Conservation (phyloP, 1,140 invertebrate species). For the Diorhabda elongata region DNA sequence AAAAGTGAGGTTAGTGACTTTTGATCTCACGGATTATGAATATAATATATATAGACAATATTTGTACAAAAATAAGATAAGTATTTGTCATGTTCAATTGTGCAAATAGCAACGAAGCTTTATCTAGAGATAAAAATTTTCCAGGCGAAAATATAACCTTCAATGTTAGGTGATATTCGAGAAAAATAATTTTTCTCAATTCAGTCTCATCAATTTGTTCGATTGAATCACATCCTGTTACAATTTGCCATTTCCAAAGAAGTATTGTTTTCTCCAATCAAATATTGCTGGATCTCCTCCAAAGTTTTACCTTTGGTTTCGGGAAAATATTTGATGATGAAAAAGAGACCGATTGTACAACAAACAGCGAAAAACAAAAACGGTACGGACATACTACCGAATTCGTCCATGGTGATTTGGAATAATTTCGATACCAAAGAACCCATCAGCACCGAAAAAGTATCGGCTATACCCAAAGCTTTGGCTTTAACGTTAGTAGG, state of each 20-base stretch:
- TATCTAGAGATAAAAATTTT: too few relatives aligned
- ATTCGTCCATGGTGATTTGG: conserved; percentile 54
- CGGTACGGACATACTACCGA: conserved; percentile 60
- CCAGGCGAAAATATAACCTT: too few relatives aligned
- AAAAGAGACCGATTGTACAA: conserved; percentile 58
- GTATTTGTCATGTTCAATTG: too few relatives aligned
- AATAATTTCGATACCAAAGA: conserved; percentile 73
- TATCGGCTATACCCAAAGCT: conserved; percentile 64
- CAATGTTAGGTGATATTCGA: too few relatives aligned
- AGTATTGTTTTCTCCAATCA: conserved; percentile 28
- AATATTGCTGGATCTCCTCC: conserved; percentile 47
- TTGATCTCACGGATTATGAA: too few relatives aligned
- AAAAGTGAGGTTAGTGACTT: too few relatives aligned
- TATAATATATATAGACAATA: too few relatives aligned
- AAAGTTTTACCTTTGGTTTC: conserved; percentile 80
- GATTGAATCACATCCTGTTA: too few relatives aligned
- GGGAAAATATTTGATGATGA: conserved; percentile 61
- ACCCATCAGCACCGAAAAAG: conserved; percentile 65
- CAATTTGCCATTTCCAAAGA: not conserved
- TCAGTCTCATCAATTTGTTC: too few relatives aligned
- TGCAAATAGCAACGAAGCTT: too few relatives aligned
- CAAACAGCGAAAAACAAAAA: conserved; percentile 70
- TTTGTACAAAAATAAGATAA: too few relatives aligned
- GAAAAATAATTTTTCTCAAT: too few relatives aligned
- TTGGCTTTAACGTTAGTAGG: conserved; percentile 64